Evolutionary conservation across 2,888 invertebrate genomes (phyloP).

Genomic region (Noctua fimbriata): DNA sequence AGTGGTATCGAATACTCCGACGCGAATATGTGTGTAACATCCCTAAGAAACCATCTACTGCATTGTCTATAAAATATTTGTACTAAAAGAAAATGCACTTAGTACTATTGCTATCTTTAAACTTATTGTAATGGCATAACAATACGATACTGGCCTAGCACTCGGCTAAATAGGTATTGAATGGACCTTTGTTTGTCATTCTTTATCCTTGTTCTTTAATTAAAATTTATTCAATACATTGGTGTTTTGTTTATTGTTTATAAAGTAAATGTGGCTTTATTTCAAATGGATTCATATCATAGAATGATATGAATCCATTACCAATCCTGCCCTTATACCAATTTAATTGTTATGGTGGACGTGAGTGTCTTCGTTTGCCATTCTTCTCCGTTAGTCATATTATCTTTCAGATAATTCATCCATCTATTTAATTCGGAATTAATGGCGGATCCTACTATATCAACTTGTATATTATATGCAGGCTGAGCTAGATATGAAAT

Average conservation of each 20-base stretch:
- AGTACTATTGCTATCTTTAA: constrained; percentile 47
- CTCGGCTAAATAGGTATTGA: constrained; percentile 47
- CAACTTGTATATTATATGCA: constrained; percentile 2
- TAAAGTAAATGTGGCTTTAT: not conserved
- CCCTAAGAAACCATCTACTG: constrained; percentile 12
- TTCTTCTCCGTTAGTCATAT: not conserved
- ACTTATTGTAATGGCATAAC: constrained; percentile 33
- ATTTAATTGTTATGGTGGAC: not conserved
- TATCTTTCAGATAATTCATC: not conserved
- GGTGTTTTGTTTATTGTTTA: constrained; percentile 7
- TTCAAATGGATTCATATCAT: not conserved
- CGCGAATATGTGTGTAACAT: not conserved
- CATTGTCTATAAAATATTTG: constrained; percentile 14
- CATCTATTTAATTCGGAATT: not conserved
- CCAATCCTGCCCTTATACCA: not conserved
- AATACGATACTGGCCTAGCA: constrained; percentile 21
- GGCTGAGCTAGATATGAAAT: constrained; percentile 9
- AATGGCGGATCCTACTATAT: not conserved
- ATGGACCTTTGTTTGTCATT: constrained; percentile 47
- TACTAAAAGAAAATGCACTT: constrained; percentile 47
- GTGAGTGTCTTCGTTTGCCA: not conserved
- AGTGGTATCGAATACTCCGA: not conserved
- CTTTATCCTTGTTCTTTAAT: constrained; percentile 31
- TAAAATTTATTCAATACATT: constrained; percentile 27
- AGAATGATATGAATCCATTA: too few species aligned